Conservation (phyloP, 2,888 invertebrate genomes). For the Dasysyrphus tricinctus region DNA sequence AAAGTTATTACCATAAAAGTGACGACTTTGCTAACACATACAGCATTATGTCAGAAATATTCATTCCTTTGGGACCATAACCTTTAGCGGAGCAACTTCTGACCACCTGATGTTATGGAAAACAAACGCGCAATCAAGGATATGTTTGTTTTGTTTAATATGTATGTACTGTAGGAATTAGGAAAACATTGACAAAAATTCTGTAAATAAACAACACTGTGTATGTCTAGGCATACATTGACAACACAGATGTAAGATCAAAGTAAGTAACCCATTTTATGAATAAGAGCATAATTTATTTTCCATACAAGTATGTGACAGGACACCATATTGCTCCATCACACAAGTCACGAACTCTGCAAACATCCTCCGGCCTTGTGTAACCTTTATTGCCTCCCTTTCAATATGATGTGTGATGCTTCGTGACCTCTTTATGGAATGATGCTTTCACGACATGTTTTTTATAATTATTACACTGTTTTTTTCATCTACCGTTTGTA, state of each 20-base stretch:
- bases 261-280: not conserved
- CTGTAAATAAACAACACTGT: not conserved
- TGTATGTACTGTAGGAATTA: not conserved
- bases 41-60: too few species aligned
- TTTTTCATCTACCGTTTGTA: not conserved
- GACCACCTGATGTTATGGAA: not conserved
- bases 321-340: not conserved
- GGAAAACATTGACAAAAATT: not conserved
- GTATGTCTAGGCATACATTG: not conserved
- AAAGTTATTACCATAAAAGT: too few species aligned
- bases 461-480: slow-evolving; percentile 28
- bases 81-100: not conserved
- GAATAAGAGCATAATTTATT: slow-evolving; percentile 1
- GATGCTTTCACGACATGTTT: slow-evolving; percentile 19
- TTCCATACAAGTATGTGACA: not conserved
- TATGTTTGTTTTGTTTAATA: not conserved
- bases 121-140: slow-evolving; percentile 1
- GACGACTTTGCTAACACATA: too few species aligned
- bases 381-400: slow-evolving; percentile 34
- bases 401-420: slow-evolving; percentile 12
- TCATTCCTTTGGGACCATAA: not conserved
- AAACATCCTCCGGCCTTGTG: slow-evolving; percentile 12
- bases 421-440: slow-evolving; percentile 52
- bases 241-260: not conserved
- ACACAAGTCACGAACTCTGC: slow-evolving; percentile 36